Conservation (phyloP, 2,797 vertebrate genomes). For the Pyrocephalus nanus region DNA sequence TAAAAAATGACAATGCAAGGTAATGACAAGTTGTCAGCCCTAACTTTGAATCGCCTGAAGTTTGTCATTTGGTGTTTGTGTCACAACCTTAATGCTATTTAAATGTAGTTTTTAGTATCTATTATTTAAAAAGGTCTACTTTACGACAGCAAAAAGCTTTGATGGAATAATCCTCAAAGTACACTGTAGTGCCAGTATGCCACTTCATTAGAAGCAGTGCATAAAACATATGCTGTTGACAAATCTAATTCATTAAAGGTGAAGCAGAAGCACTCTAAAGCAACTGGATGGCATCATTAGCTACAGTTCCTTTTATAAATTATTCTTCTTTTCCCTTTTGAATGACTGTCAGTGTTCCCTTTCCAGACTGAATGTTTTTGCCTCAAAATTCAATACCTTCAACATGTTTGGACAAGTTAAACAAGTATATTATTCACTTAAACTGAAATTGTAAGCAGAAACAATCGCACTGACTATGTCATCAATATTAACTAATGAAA, state of each 20-base stretch:
- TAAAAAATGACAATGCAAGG: constrained; percentile 66
- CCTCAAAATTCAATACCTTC: constrained; percentile 68
- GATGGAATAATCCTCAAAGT: constrained; percentile 78
- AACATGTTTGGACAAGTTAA: constrained; percentile 74
- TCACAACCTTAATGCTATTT: constrained; percentile 81
- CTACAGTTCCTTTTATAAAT: constrained; percentile 77
- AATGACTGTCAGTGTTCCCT: constrained; percentile 75
- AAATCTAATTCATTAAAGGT: constrained; percentile 80
- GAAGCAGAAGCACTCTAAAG: constrained; percentile 78
- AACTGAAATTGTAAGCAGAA: constrained; percentile 55
- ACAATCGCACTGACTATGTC: constrained; percentile 45
- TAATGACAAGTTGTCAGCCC: constrained; percentile 71
- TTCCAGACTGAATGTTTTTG: constrained; percentile 64
- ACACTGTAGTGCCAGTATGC: constrained; percentile 38
- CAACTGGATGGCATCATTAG: constrained; percentile 78
- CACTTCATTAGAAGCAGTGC: constrained; percentile 77
- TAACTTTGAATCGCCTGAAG: constrained; percentile 73
- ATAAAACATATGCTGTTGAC: constrained; percentile 81
- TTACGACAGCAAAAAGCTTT: constrained; percentile 75
- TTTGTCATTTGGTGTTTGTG: constrained; percentile 79
- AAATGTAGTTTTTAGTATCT: constrained; percentile 80
- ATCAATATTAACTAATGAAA: constrained; percentile 60
- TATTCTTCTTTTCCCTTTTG: constrained; percentile 77
- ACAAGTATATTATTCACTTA: constrained; percentile 57
- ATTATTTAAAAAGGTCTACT: constrained; percentile 80